A percentile compares a stretch with the other conserved stretches of the same genome.
These are phyloP conservation scores for Coendou prehensilis DNA, from an alignment of 2,797 vertebrate genomes.

Conservation along the genomic window DNA sequence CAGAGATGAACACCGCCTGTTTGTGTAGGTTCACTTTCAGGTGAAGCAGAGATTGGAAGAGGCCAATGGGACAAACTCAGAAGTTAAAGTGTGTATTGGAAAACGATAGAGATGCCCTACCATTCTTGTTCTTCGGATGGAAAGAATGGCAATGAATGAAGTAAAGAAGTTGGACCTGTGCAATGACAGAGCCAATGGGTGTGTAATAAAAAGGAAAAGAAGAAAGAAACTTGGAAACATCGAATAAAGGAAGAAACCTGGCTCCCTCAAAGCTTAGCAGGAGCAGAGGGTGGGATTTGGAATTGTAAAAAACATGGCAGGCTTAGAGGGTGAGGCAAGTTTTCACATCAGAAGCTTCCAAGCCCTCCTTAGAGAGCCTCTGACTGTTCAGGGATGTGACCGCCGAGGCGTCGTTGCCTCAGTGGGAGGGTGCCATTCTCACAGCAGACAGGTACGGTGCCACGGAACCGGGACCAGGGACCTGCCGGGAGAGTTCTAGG, in stretches of 20 bases:
- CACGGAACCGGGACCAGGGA: accelerated
- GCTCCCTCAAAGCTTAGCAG: neutral
- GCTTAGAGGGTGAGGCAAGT: neutral
- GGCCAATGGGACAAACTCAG: neutral
- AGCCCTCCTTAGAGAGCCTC: neutral
- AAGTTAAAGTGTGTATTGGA: neutral
- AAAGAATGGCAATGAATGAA: neutral
- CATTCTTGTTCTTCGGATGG: conserved; percentile 7
- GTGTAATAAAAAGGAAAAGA: neutral
- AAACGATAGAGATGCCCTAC: neutral
- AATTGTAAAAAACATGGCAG: neutral
- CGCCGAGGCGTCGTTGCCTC: neutral
- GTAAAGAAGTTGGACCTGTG: neutral
- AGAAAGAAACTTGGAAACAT: neutral
- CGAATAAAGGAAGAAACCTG: neutral
- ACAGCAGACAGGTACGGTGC: neutral
- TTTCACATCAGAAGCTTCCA: neutral
- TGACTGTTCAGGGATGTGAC: neutral
- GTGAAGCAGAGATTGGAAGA: neutral
- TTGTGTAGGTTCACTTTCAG: neutral
- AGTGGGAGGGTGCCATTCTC: accelerated
- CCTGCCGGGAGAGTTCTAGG: neutral
- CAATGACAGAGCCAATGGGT: neutral
- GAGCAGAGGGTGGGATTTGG: neutral
- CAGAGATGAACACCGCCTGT: neutral